Conservation (phyloP, 2,797 vertebrate genomes). For the Gobionotothen gibberifrons region DNA sequence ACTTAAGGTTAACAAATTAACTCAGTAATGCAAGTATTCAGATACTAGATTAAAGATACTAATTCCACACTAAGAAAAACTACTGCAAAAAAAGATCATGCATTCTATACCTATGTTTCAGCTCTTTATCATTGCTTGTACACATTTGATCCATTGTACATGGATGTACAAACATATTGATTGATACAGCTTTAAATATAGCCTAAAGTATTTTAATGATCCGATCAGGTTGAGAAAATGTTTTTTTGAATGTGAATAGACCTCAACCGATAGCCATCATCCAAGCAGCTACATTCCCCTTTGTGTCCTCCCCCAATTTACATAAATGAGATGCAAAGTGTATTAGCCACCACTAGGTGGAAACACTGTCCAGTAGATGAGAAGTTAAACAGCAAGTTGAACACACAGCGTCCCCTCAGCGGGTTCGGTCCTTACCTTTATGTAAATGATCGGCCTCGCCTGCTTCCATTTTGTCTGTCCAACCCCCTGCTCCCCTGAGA, state of each 20-base stretch:
- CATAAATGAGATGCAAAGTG: slow-evolving; percentile 15
- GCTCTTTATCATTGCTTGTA: too few relatives aligned
- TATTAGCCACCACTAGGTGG: slow-evolving; percentile 71
- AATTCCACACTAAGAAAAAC: too few relatives aligned
- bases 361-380: slow-evolving; percentile 47
- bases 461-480: slow-evolving; percentile 71
- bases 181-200: too few relatives aligned
- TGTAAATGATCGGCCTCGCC: slow-evolving; percentile 75
- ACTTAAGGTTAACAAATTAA: too few relatives aligned
- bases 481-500: slow-evolving; percentile 62
- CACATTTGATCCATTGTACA: too few relatives aligned
- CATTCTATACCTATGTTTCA: too few relatives aligned
- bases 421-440: slow-evolving; percentile 50
- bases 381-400: neutral
- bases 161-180: too few relatives aligned
- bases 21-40: too few relatives aligned
- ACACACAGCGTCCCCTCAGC: slow-evolving; percentile 26
- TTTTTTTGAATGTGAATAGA: too few relatives aligned
- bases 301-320: slow-evolving; percentile 11
- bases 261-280: neutral
- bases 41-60: too few relatives aligned
- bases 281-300: neutral
- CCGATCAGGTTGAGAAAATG: too few relatives aligned
- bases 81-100: neutral
- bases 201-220: too few relatives aligned